Evolutionary conservation across 2,888 invertebrate species (phyloP).

Genomic region (Mactromeris polynyma): DNA sequence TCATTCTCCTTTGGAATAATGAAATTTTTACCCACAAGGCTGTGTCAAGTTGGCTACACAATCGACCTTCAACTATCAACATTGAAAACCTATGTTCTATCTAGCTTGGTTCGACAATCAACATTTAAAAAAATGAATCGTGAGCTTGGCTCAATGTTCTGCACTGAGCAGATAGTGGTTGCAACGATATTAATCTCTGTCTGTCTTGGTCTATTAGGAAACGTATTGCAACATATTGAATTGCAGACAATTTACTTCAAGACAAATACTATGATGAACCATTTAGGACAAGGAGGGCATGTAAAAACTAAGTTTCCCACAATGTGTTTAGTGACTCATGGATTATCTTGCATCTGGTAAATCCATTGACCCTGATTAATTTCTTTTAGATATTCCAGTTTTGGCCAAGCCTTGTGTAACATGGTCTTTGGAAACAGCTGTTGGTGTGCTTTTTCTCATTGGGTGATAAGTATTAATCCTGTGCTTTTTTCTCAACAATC

Average conservation of each 20-base stretch:
- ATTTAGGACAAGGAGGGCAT: neutral
- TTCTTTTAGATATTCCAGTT: neutral
- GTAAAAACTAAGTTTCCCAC: neutral
- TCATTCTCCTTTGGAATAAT: too few relatives aligned
- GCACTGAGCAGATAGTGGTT: too few relatives aligned
- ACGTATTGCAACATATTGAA: neutral
- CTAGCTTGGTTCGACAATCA: too few relatives aligned
- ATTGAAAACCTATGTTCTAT: too few relatives aligned
- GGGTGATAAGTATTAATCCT: neutral
- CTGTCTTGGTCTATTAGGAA: neutral
- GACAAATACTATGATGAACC: neutral
- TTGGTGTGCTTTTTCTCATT: neutral
- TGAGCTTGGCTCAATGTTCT: too few relatives aligned
- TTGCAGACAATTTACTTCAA: neutral
- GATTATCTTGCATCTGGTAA: neutral
- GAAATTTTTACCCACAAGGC: too few relatives aligned
- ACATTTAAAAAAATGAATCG: too few relatives aligned
- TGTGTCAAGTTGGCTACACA: too few relatives aligned
- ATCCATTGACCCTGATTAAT: slow-evolving; percentile 22
- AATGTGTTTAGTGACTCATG: slow-evolving; percentile 3
- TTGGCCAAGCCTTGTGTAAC: slow-evolving; percentile 14
- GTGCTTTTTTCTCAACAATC: neutral
- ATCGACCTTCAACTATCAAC: too few relatives aligned
- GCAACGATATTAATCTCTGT: too few relatives aligned
- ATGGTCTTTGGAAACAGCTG: slow-evolving; percentile 15